phyloP scores from a whole-genome alignment of 2,888 invertebrate species.

The Mellilla xanthometata region DNA sequence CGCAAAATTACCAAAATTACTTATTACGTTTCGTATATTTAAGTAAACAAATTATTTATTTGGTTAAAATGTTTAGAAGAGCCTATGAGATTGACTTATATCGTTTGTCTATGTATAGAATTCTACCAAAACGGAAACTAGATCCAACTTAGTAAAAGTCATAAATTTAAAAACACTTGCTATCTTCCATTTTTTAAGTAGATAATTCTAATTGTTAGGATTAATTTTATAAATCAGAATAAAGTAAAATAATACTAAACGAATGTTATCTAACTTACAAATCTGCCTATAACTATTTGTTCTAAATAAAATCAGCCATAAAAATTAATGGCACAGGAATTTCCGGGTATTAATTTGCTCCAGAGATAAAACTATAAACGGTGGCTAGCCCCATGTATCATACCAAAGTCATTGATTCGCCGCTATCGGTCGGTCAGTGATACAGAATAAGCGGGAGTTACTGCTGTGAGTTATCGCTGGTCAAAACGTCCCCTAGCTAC shows the following conservation, averaged over 20 bases:
- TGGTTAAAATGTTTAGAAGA: no score
- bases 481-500: slow-evolving; percentile 65
- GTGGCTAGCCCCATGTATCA: slow-evolving; percentile 76
- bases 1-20: no score
- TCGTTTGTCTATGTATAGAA: no score
- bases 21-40: no score
- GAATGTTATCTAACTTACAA: not conserved
- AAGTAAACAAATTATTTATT: no score
- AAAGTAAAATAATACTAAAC: not conserved
- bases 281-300: slow-evolving; percentile 6
- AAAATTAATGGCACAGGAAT: slow-evolving; percentile 66
- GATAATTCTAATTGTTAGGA: no score
- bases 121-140: no score
- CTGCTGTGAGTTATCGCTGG: slow-evolving; percentile 60
- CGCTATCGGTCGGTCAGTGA: slow-evolving; percentile 61
- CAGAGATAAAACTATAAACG: slow-evolving; percentile 76
- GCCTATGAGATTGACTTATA: no score
- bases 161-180: no score
- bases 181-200: no score
- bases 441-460: slow-evolving; percentile 2
- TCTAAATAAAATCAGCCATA: slow-evolving; percentile 37
- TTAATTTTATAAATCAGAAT: no score
- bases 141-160: no score
- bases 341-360: slow-evolving; percentile 73
- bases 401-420: slow-evolving; percentile 79